Conservation (phyloP, 2,888 invertebrate genomes). For the Papilio elwesi region DNA sequence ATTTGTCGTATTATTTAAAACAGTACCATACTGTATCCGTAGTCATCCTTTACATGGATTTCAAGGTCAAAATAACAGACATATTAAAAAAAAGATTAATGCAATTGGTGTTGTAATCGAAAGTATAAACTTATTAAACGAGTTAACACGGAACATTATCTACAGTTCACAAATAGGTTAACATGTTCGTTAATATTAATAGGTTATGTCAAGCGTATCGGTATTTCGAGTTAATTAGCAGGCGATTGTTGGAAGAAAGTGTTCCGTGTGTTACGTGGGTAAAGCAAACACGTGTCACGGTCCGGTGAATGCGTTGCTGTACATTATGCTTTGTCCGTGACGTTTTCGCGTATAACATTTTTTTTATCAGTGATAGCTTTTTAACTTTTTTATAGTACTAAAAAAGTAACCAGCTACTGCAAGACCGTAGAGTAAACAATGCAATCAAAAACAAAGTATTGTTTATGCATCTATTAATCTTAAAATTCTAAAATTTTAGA, state of each 20-base stretch:
- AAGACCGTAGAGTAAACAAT: too few relatives aligned
- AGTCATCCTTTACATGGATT: neutral
- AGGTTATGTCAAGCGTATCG: conserved; percentile 36
- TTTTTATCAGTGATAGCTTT: too few relatives aligned
- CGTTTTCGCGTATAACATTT: conserved; percentile 41
- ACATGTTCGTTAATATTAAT: conserved; percentile 43
- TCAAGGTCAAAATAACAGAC: neutral
- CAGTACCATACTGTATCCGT: too few relatives aligned
- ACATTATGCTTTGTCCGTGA: conserved; percentile 47
- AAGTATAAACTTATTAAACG: neutral
- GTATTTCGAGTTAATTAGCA: conserved; percentile 46
- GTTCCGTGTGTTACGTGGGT: conserved; percentile 47
- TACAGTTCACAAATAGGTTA: conserved; percentile 22
- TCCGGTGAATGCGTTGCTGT: conserved; percentile 49
- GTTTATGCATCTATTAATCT: too few relatives aligned
- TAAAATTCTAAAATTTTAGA: too few relatives aligned
- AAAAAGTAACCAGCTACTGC: too few relatives aligned
- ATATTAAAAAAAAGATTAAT: too few relatives aligned
- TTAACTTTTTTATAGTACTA: too few relatives aligned
- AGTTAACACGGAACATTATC: conserved; percentile 2
- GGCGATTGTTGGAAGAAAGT: conserved; percentile 49
- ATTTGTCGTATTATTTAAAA: neutral
- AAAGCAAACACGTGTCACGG: conserved; percentile 49
- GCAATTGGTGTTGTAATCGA: neutral
- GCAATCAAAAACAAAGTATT: too few relatives aligned